Evolutionary conservation across 2,888 invertebrate species (phyloP).

Genomic region (Ennomos fuscantarius): DNA sequence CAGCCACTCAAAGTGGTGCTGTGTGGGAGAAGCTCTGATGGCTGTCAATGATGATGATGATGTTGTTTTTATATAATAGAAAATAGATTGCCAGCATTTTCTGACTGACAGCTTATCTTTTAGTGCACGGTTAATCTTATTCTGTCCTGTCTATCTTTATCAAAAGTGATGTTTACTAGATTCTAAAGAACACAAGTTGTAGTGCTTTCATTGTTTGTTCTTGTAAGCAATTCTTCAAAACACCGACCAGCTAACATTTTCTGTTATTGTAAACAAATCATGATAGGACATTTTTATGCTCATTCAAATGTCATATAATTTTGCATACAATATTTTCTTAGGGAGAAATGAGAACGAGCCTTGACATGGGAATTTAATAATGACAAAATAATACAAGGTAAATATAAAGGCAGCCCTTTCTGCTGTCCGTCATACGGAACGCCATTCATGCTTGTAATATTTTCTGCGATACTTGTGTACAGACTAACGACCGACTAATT

Average conservation of each 20-base stretch:
- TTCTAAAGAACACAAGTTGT: no score
- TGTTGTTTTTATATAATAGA: no score
- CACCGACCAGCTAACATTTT: constrained; percentile 47
- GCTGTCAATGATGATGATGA: no score
- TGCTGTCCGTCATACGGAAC: constrained; percentile 83
- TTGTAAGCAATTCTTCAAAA: constrained; percentile 44
- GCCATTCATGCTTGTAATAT: constrained; percentile 82
- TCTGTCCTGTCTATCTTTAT: no score
- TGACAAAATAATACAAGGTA: constrained; percentile 85
- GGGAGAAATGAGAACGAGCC: constrained; percentile 77
- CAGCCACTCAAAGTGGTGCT: no score
- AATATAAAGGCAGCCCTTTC: constrained; percentile 82
- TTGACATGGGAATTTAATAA: constrained; percentile 85
- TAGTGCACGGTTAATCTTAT: no score
- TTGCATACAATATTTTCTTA: constrained; percentile 85
- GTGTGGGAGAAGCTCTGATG: no score
- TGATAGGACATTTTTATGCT: constrained; percentile 74
- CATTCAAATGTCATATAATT: constrained; percentile 85
- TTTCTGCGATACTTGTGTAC: constrained; percentile 78
- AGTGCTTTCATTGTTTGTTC: constrained; percentile 33
- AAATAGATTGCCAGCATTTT: no score
- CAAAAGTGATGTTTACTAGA: no score
- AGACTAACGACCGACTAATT: constrained; percentile 79
- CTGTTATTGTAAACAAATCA: constrained; percentile 68
- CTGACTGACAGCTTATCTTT: no score